A percentile compares a stretch with the other conserved stretches of the same genome.
These are phyloP conservation scores for Petrophora chlorosata DNA, from an alignment of 2,888 invertebrate genomes.

Conservation along the genomic window DNA sequence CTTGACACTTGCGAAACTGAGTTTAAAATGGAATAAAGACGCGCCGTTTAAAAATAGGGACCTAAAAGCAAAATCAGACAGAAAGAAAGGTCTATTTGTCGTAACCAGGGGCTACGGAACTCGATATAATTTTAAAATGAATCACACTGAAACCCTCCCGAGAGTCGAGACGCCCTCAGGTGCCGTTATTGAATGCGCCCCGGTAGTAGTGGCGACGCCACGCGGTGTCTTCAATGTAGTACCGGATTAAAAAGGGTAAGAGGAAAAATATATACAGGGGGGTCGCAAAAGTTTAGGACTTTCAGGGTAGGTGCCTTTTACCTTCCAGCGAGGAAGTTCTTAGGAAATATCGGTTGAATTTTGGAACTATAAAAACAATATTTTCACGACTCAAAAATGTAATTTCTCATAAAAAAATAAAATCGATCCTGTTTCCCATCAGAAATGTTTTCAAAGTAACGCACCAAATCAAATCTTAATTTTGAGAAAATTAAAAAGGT, in stretches of 20 bases:
- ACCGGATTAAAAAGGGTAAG: neutral
- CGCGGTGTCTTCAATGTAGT: neutral
- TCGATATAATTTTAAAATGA: slow-evolving; percentile 43
- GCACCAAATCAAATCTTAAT: too few species aligned
- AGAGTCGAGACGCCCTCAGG: slow-evolving; percentile 30
- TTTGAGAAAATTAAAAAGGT: too few species aligned
- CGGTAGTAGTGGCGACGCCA: neutral
- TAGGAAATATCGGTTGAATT: too few species aligned
- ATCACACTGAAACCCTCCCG: slow-evolving; percentile 30
- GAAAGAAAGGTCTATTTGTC: slow-evolving; percentile 29
- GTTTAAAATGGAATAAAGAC: neutral
- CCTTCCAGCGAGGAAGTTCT: too few species aligned
- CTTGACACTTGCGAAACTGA: slow-evolving; percentile 13
- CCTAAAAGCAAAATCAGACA: slow-evolving; percentile 26
- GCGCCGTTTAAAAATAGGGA: slow-evolving; percentile 21
- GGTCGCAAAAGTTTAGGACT: too few species aligned
- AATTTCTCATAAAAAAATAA: too few species aligned
- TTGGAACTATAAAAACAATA: too few species aligned
- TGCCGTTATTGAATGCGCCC: slow-evolving; percentile 27
- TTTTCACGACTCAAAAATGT: too few species aligned
- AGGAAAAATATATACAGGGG: too few species aligned
- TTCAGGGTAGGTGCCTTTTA: too few species aligned
- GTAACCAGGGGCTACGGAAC: slow-evolving; percentile 14
- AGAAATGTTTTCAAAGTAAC: too few species aligned
- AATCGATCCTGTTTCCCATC: too few species aligned